A percentile compares a stretch with the other conserved stretches of the same genome.
These are phyloP conservation scores for Amblyjoppa fuscipennis DNA, from an alignment of 2,888 invertebrate species.

Conservation along the genomic window DNA sequence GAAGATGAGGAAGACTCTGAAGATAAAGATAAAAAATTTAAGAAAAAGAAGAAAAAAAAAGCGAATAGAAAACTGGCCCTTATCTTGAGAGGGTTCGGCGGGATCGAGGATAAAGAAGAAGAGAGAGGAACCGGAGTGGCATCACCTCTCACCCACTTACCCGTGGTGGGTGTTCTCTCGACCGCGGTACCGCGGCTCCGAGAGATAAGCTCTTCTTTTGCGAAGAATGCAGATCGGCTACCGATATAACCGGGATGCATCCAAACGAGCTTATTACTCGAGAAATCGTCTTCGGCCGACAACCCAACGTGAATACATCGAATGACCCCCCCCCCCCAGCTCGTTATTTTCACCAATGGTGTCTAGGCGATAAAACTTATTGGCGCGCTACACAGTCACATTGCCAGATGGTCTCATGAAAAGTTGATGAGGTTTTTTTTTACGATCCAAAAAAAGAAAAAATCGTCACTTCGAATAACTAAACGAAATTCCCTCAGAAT, in stretches of 20 bases:
- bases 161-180: slow-evolving; percentile 32
- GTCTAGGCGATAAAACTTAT: background rate
- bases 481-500: background rate
- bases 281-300: slow-evolving; percentile 27
- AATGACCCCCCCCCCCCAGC: background rate
- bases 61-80: slow-evolving; percentile 5
- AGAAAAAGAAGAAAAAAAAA: slow-evolving; percentile 18
- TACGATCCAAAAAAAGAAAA: background rate
- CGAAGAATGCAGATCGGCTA: slow-evolving; percentile 71
- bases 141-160: slow-evolving; percentile 50
- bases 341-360: slow-evolving; percentile 21
- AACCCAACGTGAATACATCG: slow-evolving; percentile 29
- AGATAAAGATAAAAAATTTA: slow-evolving; percentile 12
- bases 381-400: background rate
- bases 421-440: background rate
- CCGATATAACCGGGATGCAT: slow-evolving; percentile 63
- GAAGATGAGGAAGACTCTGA: slow-evolving; percentile 3
- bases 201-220: slow-evolving; percentile 70
- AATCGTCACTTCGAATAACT: background rate
- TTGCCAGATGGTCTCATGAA: background rate
- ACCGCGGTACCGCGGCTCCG: slow-evolving; percentile 36
- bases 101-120: slow-evolving; percentile 21
- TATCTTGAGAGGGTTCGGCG: slow-evolving; percentile 29
- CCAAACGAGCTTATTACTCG: slow-evolving; percentile 63
- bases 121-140: slow-evolving; percentile 11